phyloP scores from a whole-genome alignment of 2,113 vertebrate species.

The Rutilus rutilus region DNA sequence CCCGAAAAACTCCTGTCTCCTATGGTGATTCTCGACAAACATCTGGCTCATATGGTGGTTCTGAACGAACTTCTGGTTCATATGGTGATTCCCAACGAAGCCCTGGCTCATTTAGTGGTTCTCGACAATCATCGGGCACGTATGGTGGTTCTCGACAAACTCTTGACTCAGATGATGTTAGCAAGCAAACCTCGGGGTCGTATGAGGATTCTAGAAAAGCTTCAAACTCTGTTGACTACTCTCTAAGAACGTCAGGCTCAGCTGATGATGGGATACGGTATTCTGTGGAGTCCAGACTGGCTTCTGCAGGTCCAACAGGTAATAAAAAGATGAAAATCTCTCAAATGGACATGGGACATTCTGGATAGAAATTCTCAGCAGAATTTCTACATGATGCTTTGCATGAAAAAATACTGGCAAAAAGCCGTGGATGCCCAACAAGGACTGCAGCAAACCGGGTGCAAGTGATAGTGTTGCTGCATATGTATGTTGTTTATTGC shows the following conservation, averaged over 20 bases:
- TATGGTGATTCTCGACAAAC: slow-evolving; percentile 25
- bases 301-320: slow-evolving; percentile 62
- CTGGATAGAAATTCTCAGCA: slow-evolving; percentile 26
- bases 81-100: slow-evolving; percentile 24
- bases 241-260: slow-evolving; percentile 50
- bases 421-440: slow-evolving; percentile 9
- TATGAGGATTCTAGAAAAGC: slow-evolving; percentile 18
- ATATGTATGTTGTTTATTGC: slow-evolving; percentile 23
- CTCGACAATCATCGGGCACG: slow-evolving; percentile 4
- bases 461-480: not conserved
- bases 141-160: slow-evolving; percentile 4
- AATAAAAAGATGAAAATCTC: slow-evolving; percentile 14
- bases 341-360: not conserved
- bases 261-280: slow-evolving; percentile 52
- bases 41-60: slow-evolving; percentile 26
- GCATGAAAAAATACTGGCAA: slow-evolving; percentile 50
- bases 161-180: not conserved
- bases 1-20: slow-evolving; percentile 1
- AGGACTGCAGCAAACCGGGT: not conserved
- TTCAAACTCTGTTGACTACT: not conserved
- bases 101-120: slow-evolving; percentile 26
- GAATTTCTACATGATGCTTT: slow-evolving; percentile 40
- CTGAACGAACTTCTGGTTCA: slow-evolving; percentile 32
- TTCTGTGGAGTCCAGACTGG: slow-evolving; percentile 55
- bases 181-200: slow-evolving; percentile 23